Evolutionary conservation across 2,888 invertebrate species (phyloP).

Genomic region (Eudasyphora cyanicolor): DNA sequence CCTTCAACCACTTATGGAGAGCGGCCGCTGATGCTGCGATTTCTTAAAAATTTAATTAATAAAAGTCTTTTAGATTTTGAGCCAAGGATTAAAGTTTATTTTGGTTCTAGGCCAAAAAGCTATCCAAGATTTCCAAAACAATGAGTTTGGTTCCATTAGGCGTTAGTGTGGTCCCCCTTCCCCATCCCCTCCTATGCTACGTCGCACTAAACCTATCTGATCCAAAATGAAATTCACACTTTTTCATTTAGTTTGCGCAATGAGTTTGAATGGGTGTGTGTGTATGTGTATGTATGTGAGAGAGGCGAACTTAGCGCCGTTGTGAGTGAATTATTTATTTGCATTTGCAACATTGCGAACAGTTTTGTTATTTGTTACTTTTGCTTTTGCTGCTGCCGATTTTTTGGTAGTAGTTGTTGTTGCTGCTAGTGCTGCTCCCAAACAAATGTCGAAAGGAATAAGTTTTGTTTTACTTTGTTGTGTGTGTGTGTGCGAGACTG

Average conservation of each 20-base stretch:
- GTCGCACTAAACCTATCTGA: no score
- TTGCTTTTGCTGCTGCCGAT: conserved; percentile 28
- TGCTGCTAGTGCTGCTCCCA: conserved; percentile 15
- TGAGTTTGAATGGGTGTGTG: neutral
- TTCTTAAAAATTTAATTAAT: conserved; percentile 17
- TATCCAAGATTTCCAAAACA: conserved; percentile 15
- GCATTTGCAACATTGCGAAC: conserved; percentile 34
- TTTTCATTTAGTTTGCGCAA: neutral
- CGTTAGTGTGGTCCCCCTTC: neutral
- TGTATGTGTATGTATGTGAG: conserved; percentile 3
- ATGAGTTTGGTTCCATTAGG: neutral
- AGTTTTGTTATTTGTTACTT: conserved; percentile 38
- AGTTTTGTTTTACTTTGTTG: conserved; percentile 30
- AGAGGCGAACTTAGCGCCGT: conserved; percentile 43
- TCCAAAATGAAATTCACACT: neutral
- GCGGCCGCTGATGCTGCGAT: neutral
- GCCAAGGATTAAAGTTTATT: conserved; percentile 31
- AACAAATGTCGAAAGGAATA: conserved; percentile 47
- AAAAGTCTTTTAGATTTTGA: neutral
- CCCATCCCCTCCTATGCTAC: no score
- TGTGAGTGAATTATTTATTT: conserved; percentile 51
- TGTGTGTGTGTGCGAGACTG: conserved; percentile 4
- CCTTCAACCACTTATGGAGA: no score
- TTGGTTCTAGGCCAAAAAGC: conserved; percentile 31
- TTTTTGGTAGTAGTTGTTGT: conserved; percentile 26